These are phyloP conservation scores for Onthophagus sagittarius DNA, from an alignment of 2,888 invertebrate genomes.

Conservation along the genomic window DNA sequence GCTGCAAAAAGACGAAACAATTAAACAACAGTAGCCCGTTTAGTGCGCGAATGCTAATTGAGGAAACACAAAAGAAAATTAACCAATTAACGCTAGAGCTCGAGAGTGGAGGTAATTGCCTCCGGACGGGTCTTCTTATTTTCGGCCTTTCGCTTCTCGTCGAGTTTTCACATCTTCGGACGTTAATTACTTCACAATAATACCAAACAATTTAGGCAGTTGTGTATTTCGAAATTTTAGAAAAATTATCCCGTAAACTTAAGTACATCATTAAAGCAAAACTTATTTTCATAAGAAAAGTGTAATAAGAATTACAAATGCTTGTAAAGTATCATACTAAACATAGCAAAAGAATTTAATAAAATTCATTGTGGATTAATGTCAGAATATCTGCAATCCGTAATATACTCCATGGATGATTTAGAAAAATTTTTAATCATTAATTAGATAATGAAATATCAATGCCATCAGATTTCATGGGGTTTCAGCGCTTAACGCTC, in stretches of 20 bases:
- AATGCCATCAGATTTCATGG: no score
- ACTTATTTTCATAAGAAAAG: no score
- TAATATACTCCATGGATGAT: no score
- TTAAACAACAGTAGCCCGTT: constrained; percentile 6
- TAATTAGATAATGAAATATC: no score
- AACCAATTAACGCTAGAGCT: neutral
- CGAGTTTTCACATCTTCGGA: constrained; percentile 2
- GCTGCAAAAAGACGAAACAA: constrained; percentile 9
- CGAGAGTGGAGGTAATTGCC: constrained; percentile 4
- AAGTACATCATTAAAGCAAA: no score
- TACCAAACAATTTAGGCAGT: neutral
- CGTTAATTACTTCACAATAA: constrained; percentile 4
- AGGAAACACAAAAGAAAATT: constrained; percentile 9
- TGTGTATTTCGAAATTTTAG: neutral
- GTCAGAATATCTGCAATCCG: no score
- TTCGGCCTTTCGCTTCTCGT: neutral
- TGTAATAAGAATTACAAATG: no score
- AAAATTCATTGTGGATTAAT: no score
- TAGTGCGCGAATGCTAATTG: constrained; percentile 6
- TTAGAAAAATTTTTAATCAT: no score
- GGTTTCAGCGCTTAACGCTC: no score
- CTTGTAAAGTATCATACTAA: no score
- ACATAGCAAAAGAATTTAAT: no score
- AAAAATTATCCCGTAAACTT: neutral
- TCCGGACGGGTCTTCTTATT: neutral